A percentile compares a stretch with the other conserved stretches of the same genome.
Conservation (phyloP, 1,140 invertebrate species). For the Sweltsa coloradensis region DNA sequence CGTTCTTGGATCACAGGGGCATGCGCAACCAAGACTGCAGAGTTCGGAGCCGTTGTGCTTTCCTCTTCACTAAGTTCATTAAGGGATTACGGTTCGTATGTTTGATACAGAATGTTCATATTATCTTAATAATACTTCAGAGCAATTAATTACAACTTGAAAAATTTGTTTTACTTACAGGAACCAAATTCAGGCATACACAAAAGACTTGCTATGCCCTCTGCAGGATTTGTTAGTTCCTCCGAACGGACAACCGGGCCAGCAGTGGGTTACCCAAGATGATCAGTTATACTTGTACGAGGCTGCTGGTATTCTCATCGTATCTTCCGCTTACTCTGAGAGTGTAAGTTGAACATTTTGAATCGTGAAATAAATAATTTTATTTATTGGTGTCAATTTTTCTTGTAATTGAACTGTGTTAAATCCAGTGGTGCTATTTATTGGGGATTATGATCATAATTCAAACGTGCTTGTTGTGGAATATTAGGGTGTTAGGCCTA, state of each 20-base stretch:
- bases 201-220: conserved; percentile 36
- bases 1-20: conserved; percentile 40
- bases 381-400: conserved; percentile 2
- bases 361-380: conserved; percentile 12
- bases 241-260: too few relatives aligned
- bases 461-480: too few relatives aligned
- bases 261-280: conserved; percentile 29
- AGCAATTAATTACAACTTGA: neutral
- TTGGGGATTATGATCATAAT: too few relatives aligned
- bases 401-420: too few relatives aligned
- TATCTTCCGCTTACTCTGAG: conserved; percentile 30
- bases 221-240: conserved; percentile 36
- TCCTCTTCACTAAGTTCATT: conserved; percentile 41
- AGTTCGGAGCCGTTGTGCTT: conserved; percentile 36
- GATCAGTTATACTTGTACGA: conserved; percentile 47
- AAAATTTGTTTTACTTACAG: conserved; percentile 21
- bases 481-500: too few relatives aligned
- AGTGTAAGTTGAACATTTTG: conserved; percentile 25
- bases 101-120: conserved; percentile 1
- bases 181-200: conserved; percentile 32
- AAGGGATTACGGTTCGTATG: conserved; percentile 34
- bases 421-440: too few relatives aligned
- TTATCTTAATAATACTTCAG: conserved; percentile 5
- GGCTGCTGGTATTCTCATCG: conserved; percentile 39
- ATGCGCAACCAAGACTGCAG: conserved; percentile 32